Evolutionary conservation across 2,113 vertebrate genomes (phyloP).

Genomic region (Campylomormyrus tamandua): DNA sequence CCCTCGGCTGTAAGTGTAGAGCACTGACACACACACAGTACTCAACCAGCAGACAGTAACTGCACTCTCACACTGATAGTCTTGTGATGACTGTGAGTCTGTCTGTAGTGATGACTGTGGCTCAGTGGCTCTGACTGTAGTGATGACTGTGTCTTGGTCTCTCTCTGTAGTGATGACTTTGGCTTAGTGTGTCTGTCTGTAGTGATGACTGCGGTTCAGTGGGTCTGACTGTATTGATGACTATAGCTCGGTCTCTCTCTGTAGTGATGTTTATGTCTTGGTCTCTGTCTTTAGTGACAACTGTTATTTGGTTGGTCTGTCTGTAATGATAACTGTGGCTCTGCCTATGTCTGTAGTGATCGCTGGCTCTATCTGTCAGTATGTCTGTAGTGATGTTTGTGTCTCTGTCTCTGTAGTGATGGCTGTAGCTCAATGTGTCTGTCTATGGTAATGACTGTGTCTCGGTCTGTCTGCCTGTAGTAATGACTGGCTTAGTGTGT

Average conservation of each 20-base stretch:
- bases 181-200: too few relatives aligned
- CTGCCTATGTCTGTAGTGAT: too few relatives aligned
- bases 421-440: neutral
- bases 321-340: neutral
- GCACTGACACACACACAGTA: neutral
- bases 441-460: neutral
- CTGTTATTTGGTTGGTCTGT: neutral
- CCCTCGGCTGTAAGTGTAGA: constrained; percentile 84
- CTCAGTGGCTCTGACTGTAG: neutral
- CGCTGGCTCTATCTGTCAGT: too few relatives aligned
- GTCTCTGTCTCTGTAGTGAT: neutral
- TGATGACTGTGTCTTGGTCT: neutral
- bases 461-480: neutral
- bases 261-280: too few relatives aligned
- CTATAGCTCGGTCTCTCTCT: too few relatives aligned
- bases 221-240: too few relatives aligned
- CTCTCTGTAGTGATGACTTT: too few relatives aligned
- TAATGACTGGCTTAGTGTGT: neutral
- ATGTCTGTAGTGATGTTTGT: neutral
- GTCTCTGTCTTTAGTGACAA: too few relatives aligned
- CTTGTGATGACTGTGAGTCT: neutral
- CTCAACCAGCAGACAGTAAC: neutral
- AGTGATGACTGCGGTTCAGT: too few relatives aligned
- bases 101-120: neutral
- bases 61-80: neutral